phyloP scores from a whole-genome alignment of 1,140 invertebrate species.

The Hyles vespertilio region DNA sequence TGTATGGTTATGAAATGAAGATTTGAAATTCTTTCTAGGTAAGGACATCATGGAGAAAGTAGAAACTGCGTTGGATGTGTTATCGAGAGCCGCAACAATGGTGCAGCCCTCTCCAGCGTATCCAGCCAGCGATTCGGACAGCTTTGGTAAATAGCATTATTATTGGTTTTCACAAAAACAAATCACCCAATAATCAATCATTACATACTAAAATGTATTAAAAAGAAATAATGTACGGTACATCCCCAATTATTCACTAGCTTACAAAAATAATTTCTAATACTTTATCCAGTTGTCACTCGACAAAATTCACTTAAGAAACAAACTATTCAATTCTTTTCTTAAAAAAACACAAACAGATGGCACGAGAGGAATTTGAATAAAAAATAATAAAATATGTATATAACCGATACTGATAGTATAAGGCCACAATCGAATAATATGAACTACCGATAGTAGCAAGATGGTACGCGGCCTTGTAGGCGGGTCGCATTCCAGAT shows the following conservation, averaged over 20 bases:
- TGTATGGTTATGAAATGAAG: too few species aligned
- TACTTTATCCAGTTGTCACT: too few species aligned
- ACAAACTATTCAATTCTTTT: too few species aligned
- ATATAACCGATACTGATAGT: slow-evolving; percentile 5
- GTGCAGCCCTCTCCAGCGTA: slow-evolving; percentile 81
- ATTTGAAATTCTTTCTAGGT: not conserved
- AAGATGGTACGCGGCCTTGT: slow-evolving; percentile 55
- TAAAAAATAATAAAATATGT: slow-evolving; percentile 13
- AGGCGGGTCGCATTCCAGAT: slow-evolving; percentile 67
- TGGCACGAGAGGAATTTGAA: not conserved
- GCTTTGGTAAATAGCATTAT: slow-evolving; percentile 54
- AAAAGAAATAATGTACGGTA: too few species aligned
- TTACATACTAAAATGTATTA: too few species aligned
- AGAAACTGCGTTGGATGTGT: slow-evolving; percentile 91
- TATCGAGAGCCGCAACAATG: slow-evolving; percentile 94
- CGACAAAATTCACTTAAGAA: too few species aligned
- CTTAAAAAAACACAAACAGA: too few species aligned
- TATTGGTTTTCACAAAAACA: too few species aligned
- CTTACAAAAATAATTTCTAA: too few species aligned
- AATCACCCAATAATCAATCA: too few species aligned
- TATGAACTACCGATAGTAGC: slow-evolving; percentile 14
- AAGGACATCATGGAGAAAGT: slow-evolving; percentile 73
- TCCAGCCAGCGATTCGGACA: slow-evolving; percentile 62
- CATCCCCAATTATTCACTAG: too few species aligned
- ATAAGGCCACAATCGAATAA: not conserved